These are phyloP conservation scores for Calosoma granatense DNA, from an alignment of 1,140 invertebrate genomes.

Conservation along the genomic window DNA sequence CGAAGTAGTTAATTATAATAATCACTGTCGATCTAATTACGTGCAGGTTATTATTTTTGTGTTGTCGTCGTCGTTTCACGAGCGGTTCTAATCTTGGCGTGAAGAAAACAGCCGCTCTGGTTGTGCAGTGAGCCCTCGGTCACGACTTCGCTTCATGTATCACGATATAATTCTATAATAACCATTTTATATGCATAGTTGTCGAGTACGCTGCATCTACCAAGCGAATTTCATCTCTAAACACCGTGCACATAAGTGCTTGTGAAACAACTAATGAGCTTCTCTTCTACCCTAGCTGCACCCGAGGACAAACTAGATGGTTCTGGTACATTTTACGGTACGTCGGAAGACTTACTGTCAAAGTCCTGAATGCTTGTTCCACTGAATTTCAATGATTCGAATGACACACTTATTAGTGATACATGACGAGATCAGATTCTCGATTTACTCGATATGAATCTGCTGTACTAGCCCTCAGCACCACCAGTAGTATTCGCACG, in stretches of 20 bases:
- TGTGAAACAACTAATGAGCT: not conserved
- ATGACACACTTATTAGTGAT: not conserved
- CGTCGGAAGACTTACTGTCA: not conserved
- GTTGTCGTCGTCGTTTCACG: not conserved
- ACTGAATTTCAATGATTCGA: not conserved
- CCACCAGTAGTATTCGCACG: too few relatives aligned
- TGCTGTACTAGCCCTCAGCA: too few relatives aligned
- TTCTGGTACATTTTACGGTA: too few relatives aligned
- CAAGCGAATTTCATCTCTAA: not conserved
- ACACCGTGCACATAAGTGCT: not conserved
- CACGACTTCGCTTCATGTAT: conserved; percentile 21
- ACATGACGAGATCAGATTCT: too few relatives aligned
- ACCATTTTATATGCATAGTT: conserved; percentile 23
- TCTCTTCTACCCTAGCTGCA: not conserved
- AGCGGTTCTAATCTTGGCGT: not conserved
- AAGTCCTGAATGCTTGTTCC: not conserved
- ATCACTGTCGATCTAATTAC: not conserved
- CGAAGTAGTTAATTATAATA: not conserved
- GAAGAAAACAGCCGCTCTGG: not conserved
- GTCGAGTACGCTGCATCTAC: not conserved
- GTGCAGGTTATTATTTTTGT: not conserved
- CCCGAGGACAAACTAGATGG: not conserved
- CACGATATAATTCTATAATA: conserved; percentile 24
- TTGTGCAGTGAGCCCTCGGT: conserved; percentile 13
- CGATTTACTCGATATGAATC: too few relatives aligned